Base-by-base conservation (phyloP, 2,113 vertebrate species). In the Cariama cristata region DNA sequence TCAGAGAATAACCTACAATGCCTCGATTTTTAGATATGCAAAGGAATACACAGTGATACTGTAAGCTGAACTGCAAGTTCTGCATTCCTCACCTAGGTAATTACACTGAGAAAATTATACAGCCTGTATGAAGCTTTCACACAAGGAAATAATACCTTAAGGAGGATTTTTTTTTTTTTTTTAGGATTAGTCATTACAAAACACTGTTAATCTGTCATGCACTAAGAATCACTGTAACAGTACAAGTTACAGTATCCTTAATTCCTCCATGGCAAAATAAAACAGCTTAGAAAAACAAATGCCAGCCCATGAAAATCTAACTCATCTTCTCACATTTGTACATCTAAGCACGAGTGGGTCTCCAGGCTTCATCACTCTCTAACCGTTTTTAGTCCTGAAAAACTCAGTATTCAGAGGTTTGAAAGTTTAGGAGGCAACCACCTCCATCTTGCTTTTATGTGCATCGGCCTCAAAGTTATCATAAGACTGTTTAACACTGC, bases 171-270 rank as follows among this genome's bases (percentile, higher is more conserved):
- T 68, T 58, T 63, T 49, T 49, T 86, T 92, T 73, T 93, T 88
- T 81, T 58, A 75, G 80, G 89, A 96, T 97, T 97, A 96, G 71
- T 91, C 87, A 96, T 82, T 94, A 93, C 77, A 95, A 93, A 96
- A 85, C 84, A 82, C 58, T 75, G 73, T 59, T 94, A 95, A 97
- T 94, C 89, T 82, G 91, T 58, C 74, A 76, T 81, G 89, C 76
- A 91, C 60, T 82, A 93, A 88, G 80, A 93, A 95, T 67, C 89
- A 93, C 63, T 73, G 56, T 68, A 94, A 82, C 74, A 88, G 40
- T 22, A 55, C 53, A 86, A 82, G 52, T 75, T 92, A 84, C 49
- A 76, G 50, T 35, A 94, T 14, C 69, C 77, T 88, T 79, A 91
- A 85, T 49, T 79, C 53, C 62, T 52, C 35, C 40, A 47, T 1